Conservation (phyloP, 1,140 invertebrate genomes). For the Hirudo medicinalis region DNA sequence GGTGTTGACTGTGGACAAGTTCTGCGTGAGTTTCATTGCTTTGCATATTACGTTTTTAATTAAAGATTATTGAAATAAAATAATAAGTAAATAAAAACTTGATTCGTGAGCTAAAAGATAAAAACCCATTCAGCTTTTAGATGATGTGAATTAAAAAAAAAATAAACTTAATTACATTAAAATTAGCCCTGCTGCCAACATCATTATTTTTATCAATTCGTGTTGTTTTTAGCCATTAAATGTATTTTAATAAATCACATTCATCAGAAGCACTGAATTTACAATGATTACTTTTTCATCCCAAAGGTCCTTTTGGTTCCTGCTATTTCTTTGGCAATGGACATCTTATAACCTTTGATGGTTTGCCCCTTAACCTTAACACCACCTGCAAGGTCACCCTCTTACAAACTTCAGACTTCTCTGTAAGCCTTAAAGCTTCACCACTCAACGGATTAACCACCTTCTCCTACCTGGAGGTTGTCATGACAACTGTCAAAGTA, state of each 20-base stretch:
- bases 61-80: too few relatives aligned
- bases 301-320: neutral
- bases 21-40: neutral
- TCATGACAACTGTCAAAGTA: neutral
- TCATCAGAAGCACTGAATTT: too few relatives aligned
- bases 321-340: conserved; percentile 7
- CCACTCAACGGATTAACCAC: neutral
- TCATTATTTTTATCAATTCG: too few relatives aligned
- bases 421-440: neutral
- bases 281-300: too few relatives aligned
- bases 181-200: too few relatives aligned
- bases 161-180: too few relatives aligned
- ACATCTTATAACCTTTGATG: neutral
- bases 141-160: too few relatives aligned
- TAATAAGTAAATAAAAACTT: too few relatives aligned
- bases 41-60: neutral
- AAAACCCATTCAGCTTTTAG: too few relatives aligned
- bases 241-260: too few relatives aligned
- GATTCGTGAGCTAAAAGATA: too few relatives aligned
- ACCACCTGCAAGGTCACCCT: neutral
- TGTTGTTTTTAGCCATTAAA: too few relatives aligned
- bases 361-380: neutral
- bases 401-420: neutral
- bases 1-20: neutral
- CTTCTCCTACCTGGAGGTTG: neutral